Conservation (phyloP, 2,797 vertebrate genomes). For the Distichodus sexfasciatus region DNA sequence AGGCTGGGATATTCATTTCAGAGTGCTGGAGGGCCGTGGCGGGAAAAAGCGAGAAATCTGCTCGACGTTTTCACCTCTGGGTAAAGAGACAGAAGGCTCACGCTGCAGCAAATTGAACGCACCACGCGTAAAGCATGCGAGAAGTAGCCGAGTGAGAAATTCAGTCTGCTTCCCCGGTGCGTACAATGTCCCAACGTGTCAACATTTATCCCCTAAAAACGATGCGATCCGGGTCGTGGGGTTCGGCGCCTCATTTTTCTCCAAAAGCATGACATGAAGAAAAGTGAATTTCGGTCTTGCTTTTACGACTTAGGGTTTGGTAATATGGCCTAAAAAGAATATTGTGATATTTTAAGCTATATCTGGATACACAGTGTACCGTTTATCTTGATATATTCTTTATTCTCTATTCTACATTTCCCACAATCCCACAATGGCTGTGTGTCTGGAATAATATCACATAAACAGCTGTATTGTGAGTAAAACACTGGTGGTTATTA, state of each 20-base stretch:
- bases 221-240: constrained; percentile 20
- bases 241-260: not conserved
- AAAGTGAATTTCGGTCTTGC: too few species aligned
- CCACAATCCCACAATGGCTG: too few species aligned
- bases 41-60: constrained; percentile 36
- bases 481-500: too few species aligned
- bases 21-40: constrained; percentile 35
- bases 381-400: too few species aligned
- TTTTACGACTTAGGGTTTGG: too few species aligned
- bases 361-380: too few species aligned
- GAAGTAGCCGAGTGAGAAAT: constrained; percentile 45
- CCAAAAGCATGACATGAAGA: too few species aligned
- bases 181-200: constrained; percentile 35
- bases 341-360: too few species aligned
- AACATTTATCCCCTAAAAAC: constrained; percentile 34
- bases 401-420: too few species aligned
- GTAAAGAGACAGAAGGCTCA: constrained; percentile 41
- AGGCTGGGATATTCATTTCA: constrained; percentile 40
- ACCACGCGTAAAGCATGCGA: constrained; percentile 32
- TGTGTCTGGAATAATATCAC: too few species aligned
- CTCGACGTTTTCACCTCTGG: constrained; percentile 39
- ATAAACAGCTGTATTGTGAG: too few species aligned
- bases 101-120: constrained; percentile 45
- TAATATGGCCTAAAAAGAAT: too few species aligned
- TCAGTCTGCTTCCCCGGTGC: constrained; percentile 31